These are phyloP conservation scores for Druon quercuslanigerum DNA, from an alignment of 1,140 invertebrate genomes.

Conservation along the genomic window DNA sequence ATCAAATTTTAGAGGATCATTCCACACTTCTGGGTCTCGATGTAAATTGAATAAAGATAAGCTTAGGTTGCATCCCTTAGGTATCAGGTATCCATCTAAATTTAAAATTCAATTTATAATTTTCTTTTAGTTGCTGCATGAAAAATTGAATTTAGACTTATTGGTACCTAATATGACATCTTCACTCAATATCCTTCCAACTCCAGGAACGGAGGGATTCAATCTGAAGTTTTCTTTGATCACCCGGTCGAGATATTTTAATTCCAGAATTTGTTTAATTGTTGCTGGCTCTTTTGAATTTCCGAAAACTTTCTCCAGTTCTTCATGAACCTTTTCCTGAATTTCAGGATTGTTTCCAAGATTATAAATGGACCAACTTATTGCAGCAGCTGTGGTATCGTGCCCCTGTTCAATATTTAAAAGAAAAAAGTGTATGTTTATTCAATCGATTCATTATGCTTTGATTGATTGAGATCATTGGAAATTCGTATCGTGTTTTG, in stretches of 20 bases:
- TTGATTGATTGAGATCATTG: no score
- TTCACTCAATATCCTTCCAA: constrained; percentile 74
- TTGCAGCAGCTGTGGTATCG: constrained; percentile 81
- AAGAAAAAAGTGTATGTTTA: not conserved
- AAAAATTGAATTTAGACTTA: not conserved
- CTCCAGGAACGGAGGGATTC: constrained; percentile 80
- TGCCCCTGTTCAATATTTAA: constrained; percentile 66
- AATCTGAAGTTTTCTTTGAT: constrained; percentile 66
- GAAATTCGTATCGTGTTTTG: no score
- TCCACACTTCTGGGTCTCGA: no score
- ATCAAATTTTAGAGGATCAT: no score
- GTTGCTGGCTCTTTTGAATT: constrained; percentile 61
- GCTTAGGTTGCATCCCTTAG: no score
- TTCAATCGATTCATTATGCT: no score
- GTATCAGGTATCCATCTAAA: no score
- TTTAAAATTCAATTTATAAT: not conserved
- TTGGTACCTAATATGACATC: constrained; percentile 77
- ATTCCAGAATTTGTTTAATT: constrained; percentile 72
- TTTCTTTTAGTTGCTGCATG: not conserved
- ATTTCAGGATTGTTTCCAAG: constrained; percentile 76
- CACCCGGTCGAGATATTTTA: constrained; percentile 79
- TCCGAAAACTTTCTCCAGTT: constrained; percentile 78
- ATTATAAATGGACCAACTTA: constrained; percentile 77
- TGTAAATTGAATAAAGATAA: no score
- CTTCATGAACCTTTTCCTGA: constrained; percentile 80